Conservation (phyloP, 2,113 vertebrate species). For the Sterrhoptilus dennistouni region DNA sequence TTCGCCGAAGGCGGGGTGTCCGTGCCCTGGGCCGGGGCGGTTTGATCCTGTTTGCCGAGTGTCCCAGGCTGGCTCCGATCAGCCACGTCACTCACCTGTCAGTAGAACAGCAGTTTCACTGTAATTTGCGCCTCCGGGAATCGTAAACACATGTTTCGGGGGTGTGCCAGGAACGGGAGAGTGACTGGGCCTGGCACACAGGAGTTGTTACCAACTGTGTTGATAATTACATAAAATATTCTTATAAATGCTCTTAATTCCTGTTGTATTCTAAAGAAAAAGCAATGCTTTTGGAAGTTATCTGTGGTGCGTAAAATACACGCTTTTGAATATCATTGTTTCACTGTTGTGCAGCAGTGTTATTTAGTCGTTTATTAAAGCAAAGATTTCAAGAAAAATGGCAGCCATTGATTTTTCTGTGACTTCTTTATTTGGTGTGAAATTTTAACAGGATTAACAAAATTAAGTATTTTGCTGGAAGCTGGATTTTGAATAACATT, state of each 20-base stretch:
- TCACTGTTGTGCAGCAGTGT: no score
- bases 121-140: background rate
- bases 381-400: background rate
- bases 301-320: fast-evolving
- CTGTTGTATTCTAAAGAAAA: background rate
- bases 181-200: background rate
- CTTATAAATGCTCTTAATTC: background rate
- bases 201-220: background rate
- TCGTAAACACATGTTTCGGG: fast-evolving
- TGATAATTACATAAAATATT: background rate
- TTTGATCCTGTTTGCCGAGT: no score
- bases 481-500: background rate
- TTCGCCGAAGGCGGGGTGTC: fast-evolving
- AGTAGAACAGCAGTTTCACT: background rate
- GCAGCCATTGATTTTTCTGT: background rate
- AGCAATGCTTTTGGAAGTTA: background rate
- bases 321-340: no score
- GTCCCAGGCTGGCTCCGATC: no score
- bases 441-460: background rate
- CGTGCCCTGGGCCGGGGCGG: fast-evolving
- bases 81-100: background rate
- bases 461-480: background rate
- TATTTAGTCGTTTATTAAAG: background rate
- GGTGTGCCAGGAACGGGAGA: no score
- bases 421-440: background rate